Evolutionary conservation across 37 sponge, comb jelly and placozoan genomes (phyloP).

Genomic region (Cliona cf. orientalis): DNA sequence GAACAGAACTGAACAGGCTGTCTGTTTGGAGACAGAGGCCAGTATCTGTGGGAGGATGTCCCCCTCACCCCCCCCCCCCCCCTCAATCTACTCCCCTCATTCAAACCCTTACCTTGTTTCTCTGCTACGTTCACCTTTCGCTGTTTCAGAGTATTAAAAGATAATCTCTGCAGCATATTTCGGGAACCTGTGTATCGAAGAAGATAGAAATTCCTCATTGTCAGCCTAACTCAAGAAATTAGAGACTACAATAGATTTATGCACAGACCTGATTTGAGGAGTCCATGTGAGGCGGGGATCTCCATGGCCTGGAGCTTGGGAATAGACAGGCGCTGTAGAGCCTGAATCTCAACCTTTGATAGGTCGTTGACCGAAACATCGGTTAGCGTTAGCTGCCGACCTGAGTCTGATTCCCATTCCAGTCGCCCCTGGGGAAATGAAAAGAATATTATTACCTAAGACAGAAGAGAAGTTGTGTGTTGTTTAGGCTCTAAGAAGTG

Average conservation of each 20-base stretch:
- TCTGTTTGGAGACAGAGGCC: too few species aligned
- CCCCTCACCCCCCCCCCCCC: too few species aligned
- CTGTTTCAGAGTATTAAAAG: slow-evolving; percentile 35
- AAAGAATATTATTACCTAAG: too few species aligned
- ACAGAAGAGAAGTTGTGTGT: too few species aligned
- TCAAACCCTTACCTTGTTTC: slow-evolving; percentile 3
- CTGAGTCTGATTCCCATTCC: slow-evolving; percentile 67
- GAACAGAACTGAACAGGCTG: too few species aligned
- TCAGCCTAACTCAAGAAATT: too few species aligned
- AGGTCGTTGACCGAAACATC: slow-evolving; percentile 55
- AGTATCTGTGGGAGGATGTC: too few species aligned
- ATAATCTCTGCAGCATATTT: background rate
- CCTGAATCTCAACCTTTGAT: slow-evolving; percentile 55
- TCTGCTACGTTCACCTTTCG: slow-evolving; percentile 7
- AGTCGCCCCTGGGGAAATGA: slow-evolving; percentile 5
- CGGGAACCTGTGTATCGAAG: slow-evolving; percentile 4
- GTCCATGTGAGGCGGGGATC: slow-evolving; percentile 50
- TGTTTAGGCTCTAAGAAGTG: too few species aligned
- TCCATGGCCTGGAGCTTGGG: slow-evolving; percentile 54
- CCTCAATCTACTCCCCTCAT: too few species aligned
- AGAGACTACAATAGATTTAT: too few species aligned
- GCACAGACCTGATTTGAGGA: too few species aligned
- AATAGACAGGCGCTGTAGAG: slow-evolving; percentile 65
- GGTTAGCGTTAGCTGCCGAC: slow-evolving; percentile 45
- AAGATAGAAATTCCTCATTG: too few species aligned